These are phyloP conservation scores for Hydraecia micacea DNA, from an alignment of 2,888 invertebrate genomes.

Conservation along the genomic window DNA sequence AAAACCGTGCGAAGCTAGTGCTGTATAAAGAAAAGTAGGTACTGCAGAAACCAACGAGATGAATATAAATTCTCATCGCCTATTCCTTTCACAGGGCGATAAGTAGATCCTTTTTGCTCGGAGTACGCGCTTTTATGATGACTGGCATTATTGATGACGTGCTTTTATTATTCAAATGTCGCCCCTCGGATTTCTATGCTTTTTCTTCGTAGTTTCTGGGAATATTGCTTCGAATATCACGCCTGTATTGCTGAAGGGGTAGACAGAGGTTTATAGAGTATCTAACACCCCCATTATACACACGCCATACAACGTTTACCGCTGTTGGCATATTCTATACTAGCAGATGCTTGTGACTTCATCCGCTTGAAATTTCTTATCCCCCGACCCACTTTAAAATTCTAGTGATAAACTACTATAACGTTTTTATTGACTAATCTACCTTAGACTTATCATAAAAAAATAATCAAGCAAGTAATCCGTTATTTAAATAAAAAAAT, in stretches of 20 bases:
- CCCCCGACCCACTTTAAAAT: neutral
- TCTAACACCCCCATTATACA: neutral
- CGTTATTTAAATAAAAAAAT: no score
- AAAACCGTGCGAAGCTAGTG: neutral
- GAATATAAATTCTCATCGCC: slow-evolving; percentile 37
- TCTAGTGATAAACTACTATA: no score
- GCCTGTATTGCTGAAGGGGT: neutral
- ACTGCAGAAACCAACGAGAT: slow-evolving; percentile 7
- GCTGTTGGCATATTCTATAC: neutral
- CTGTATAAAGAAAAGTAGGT: slow-evolving; percentile 15
- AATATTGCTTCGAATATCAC: neutral
- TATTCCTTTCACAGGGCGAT: slow-evolving; percentile 11
- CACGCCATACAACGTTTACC: neutral
- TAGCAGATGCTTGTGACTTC: neutral
- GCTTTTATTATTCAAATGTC: slow-evolving; percentile 48
- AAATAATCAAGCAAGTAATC: no score
- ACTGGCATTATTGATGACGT: slow-evolving; percentile 51
- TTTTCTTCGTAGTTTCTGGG: slow-evolving; percentile 20
- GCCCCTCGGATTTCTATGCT: slow-evolving; percentile 26
- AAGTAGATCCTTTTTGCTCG: slow-evolving; percentile 37
- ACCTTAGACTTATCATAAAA: no score
- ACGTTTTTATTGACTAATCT: no score
- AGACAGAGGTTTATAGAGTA: neutral
- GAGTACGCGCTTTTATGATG: slow-evolving; percentile 44
- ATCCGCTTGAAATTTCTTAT: neutral